These are phyloP conservation scores for Noctua comes DNA, from an alignment of 2,888 invertebrate genomes.

Conservation along the genomic window DNA sequence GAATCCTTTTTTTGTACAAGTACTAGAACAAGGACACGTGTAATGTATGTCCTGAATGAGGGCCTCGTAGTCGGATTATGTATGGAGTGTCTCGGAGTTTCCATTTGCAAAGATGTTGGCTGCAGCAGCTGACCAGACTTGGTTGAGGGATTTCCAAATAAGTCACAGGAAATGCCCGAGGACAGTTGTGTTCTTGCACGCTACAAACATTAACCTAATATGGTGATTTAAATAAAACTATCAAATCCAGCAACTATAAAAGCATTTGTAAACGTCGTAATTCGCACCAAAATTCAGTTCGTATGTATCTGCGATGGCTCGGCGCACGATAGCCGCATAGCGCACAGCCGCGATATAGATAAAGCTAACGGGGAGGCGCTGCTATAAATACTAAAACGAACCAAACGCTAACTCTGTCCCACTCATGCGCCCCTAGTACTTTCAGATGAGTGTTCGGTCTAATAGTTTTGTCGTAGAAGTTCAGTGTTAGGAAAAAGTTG, in stretches of 20 bases:
- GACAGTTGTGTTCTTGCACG: not conserved
- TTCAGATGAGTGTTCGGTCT: conserved; percentile 22
- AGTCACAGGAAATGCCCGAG: not conserved
- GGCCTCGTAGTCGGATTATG: not conserved
- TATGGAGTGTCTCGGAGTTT: not conserved
- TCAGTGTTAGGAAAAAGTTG: not conserved
- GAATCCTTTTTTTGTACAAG: not conserved
- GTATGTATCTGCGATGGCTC: conserved; percentile 81
- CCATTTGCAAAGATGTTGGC: not conserved
- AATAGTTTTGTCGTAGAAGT: conserved; percentile 40
- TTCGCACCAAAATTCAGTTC: conserved; percentile 64
- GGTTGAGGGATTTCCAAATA: not conserved
- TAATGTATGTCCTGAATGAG: not conserved
- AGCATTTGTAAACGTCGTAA: conserved; percentile 36
- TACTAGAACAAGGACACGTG: no score
- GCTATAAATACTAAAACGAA: conserved; percentile 80
- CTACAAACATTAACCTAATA: not conserved
- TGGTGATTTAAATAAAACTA: conserved; percentile 18
- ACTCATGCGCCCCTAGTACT: conserved; percentile 67
- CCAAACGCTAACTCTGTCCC: conserved; percentile 69
- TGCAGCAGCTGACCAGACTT: not conserved
- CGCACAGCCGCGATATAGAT: conserved; percentile 85
- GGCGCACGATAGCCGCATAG: conserved; percentile 86
- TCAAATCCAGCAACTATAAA: conserved; percentile 20
- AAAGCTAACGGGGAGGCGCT: conserved; percentile 86